Base-by-base conservation (phyloP, 2,113 vertebrate species). In the Calypte anna region DNA sequence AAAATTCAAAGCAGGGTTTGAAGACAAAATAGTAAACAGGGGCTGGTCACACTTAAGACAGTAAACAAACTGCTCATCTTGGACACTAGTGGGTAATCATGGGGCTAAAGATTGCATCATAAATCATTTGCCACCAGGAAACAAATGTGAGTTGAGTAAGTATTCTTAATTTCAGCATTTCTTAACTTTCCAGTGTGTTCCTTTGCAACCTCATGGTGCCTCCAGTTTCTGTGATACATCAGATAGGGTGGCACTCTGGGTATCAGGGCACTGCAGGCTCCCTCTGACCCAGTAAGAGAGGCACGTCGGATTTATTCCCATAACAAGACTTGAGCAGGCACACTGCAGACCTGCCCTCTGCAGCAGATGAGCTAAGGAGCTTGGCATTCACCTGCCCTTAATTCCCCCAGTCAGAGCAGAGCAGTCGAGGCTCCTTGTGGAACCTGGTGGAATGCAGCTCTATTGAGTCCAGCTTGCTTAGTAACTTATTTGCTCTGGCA, bases 351-450 rank as follows among this genome's bases (percentile, higher is more conserved):
- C 69, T 31, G 48, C 24, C 46, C 77, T 76, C 61, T 68, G 64
- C 78, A 82, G 89, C 63, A 87, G 87, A 87, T 92, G 95, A 95
- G 72, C 62, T 87, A 79, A 97, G 69, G 86, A 78, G 54, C 81
- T 73, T 21, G 84, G 81, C 86, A 73, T 87, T 93, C 90, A 95
- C 85, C 92, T 93, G 92, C 59, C 85, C 82, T 69, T 40, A 61
- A 68, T 75, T 87, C 82, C 50, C 63, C 51, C 8, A 13, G 54
- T 30, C 2, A 1, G 28, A 1, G 0, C 54, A 73, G n/a, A 30
- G 9, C 55, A 30, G 21, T 11, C 1, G 0, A 86, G 68, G 53
- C 76, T 88, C 33, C 64, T 31, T 38, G 20, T 67, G 63, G 51
- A 74, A 77, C 33, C 64, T 66, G 79, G 73, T 25, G 50, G 82